Base-by-base conservation (phyloP, 2,113 vertebrate species). In the Protomyctophum bolini region DNA sequence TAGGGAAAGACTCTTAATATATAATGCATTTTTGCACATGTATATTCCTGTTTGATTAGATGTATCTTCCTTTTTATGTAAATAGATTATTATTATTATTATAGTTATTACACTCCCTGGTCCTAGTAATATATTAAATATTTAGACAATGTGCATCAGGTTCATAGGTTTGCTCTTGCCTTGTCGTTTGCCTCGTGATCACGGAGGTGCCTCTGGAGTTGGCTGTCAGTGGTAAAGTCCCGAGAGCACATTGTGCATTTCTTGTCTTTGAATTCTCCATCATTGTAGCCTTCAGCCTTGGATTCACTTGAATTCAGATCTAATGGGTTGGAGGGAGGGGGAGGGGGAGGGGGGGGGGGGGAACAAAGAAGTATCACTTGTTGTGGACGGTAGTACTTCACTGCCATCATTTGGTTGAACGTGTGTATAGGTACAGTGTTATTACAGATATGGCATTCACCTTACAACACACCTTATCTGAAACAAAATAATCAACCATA, bases 101-200 rank as follows among this genome's bases (percentile, higher is more conserved):
- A 21, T 21, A 21, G 33, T 41, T 41, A 41, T 41, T 41, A 41
- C 33, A 1, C 33, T 41, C 33, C 5, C 5, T 41, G 33, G 21
- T 21, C 21, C 21, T 21, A 21, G 21, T 41, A 3, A 1, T 41
- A 41, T 41, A 41, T 41, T 41, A 41, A 6, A 41, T 41, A 3
- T 41, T 41, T 33, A 33, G 33, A 33, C 33, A 33, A 33, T 33
- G 33, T 33, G 2, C 33, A 33, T 33, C 33, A 41, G 33, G 33
- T 41, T 41, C 33, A 41, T 41, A 41, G 8, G 2, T 10, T 54
- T 6, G n/a, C 0, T 33, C 84, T 63, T 84, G 94, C 98, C 96
- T 99, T 99, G 84, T 99, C 97, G 77, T 99, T 98, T 77, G 88
- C 86, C 87, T 98, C 96, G 89, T 99, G 98, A 73, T 97, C 95